Conservation (phyloP, 2,797 vertebrate species). For the Lepilemur septentrionalis region DNA sequence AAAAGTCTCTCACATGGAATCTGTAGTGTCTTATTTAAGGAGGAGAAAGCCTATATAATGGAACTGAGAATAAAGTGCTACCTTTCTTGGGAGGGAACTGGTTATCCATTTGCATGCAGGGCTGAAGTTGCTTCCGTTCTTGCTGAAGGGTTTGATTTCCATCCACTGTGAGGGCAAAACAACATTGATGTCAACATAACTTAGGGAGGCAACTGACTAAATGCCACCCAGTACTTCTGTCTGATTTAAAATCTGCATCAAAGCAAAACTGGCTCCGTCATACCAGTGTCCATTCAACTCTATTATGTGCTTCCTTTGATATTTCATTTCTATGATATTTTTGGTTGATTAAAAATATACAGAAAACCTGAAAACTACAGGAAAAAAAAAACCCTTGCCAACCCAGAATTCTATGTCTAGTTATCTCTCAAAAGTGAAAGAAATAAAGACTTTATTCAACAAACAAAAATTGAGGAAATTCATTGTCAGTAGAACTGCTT, state of each 20-base stretch:
- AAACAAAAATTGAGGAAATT: background rate
- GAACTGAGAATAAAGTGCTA: background rate
- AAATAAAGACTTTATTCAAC: background rate
- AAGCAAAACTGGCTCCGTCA: background rate
- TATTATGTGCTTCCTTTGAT: background rate
- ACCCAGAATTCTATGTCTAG: background rate
- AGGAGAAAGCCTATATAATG: background rate
- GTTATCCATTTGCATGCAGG: background rate
- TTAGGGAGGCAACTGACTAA: background rate
- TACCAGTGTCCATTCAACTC: background rate
- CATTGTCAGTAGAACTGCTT: background rate
- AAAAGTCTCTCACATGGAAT: background rate
- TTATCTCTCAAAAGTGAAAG: background rate
- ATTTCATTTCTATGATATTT: background rate
- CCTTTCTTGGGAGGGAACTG: slow-evolving; percentile 29
- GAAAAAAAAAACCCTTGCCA: background rate
- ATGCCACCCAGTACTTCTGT: no score
- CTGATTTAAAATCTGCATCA: background rate
- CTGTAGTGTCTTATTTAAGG: background rate
- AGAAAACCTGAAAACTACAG: background rate
- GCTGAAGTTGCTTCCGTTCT: background rate
- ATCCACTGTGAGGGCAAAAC: background rate
- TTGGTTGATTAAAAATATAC: background rate
- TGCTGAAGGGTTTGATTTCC: background rate
- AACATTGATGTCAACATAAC: background rate